phyloP scores from a whole-genome alignment of 1,140 invertebrate species.

The Elysia chlorotica region DNA sequence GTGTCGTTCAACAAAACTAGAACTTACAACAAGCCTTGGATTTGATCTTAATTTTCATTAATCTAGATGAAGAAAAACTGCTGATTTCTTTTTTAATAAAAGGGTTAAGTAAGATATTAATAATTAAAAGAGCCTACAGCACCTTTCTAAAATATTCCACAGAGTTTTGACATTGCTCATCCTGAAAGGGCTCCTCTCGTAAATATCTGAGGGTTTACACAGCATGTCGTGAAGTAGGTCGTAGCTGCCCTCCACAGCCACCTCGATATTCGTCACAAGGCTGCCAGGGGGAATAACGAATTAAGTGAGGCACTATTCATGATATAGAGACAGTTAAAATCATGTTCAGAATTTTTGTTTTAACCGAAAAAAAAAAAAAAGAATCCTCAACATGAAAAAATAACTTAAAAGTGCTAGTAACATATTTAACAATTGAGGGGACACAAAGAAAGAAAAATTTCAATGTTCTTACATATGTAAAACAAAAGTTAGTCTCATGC shows the following conservation, averaged over 20 bases:
- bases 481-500: too few species aligned
- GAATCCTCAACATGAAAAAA: not conserved
- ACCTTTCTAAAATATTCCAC: constrained; percentile 65
- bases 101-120: too few species aligned
- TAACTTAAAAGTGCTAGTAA: too few species aligned
- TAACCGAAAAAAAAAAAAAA: too few species aligned
- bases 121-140: too few species aligned
- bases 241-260: constrained; percentile 70
- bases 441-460: too few species aligned
- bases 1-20: too few species aligned
- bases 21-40: too few species aligned
- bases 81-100: too few species aligned
- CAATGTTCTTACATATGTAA: too few species aligned
- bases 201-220: constrained; percentile 71
- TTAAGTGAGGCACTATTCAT: too few species aligned
- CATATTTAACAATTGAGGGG: too few species aligned
- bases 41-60: not conserved
- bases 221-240: constrained; percentile 83
- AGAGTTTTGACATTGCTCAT: constrained; percentile 75
- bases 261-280: constrained; percentile 50
- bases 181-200: constrained; percentile 68
- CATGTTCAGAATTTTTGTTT: not conserved
- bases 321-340: not conserved
- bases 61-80: not conserved
- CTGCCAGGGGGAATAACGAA: constrained; percentile 25